phyloP scores from a whole-genome alignment of 2,113 vertebrate species.

The Circaetus gallicus region DNA sequence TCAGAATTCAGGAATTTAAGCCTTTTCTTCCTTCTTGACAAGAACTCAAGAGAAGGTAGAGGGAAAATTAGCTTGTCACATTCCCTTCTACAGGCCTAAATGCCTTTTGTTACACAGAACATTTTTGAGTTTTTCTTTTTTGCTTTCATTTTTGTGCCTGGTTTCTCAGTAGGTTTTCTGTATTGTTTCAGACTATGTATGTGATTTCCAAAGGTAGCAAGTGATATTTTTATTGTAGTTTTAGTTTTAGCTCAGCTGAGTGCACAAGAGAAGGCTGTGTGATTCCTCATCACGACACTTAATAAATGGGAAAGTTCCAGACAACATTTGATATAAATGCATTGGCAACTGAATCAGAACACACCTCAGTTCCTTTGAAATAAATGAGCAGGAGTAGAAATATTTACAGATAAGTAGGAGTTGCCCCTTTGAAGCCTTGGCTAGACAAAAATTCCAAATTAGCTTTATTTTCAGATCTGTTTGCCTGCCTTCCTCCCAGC shows the following conservation, averaged over 20 bases:
- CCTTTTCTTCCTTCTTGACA: not conserved
- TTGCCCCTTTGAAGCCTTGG: not conserved
- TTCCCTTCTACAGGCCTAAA: not conserved
- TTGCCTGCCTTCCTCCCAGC: not conserved
- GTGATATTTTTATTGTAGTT: not conserved
- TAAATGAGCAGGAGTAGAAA: not conserved
- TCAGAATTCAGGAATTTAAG: not conserved
- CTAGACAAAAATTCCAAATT: not conserved
- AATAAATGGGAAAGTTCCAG: not conserved
- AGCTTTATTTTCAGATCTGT: not conserved
- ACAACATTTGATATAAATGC: not conserved
- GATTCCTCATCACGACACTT: not conserved
- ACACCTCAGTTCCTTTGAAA: not conserved
- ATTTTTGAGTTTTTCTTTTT: not conserved
- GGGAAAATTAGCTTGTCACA: not conserved
- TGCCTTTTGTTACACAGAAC: not conserved
- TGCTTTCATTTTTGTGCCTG: not conserved
- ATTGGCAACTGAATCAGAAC: not conserved
- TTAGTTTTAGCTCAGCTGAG: not conserved
- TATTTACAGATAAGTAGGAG: not conserved
- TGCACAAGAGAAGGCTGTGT: not conserved
- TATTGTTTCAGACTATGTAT: not conserved
- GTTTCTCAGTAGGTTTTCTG: not conserved
- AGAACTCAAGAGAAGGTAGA: not conserved
- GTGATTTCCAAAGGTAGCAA: not conserved